Evolutionary conservation across 2,888 invertebrate species (phyloP), one percentile per base, ranked within the genome.

Genomic region (Cremastinae sp.): DNA sequence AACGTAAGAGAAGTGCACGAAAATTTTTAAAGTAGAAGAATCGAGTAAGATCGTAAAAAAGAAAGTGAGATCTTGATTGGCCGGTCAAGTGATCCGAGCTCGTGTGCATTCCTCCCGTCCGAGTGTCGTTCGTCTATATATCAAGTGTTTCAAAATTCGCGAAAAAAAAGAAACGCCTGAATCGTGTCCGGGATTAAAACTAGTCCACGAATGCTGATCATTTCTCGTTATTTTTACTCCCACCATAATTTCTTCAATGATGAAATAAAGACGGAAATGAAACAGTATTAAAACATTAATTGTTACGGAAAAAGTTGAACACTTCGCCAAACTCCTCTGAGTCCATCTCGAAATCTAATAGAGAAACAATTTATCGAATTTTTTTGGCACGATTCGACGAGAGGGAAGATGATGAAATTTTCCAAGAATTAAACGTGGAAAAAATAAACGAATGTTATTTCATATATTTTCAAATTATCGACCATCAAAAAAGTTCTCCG

Each of bases 21-120:
- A 51, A 65, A 72, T 65, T 39, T 12, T 10, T 9, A 28, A n/a
- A 18, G 16, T 59, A 41, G 14, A n/a, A 53, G 53, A 65, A 58
- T 58, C 64, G 59, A 73, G 76, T 76, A 69, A 76, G 76, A 76
- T 76, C 73, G 76, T 73, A 62, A 76, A 76, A 76, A 76, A 76
- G 76, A 76, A 76, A 76, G 76, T 45, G 73, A 70, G 55, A 65
- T 73, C 73, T 76, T 55, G 76, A 73, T 69, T 62, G 76, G 45
- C 75, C n/a, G 75, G 72, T 69, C 72, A 76, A 76, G 75, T 69
- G 75, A 72, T 76, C 72, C 68, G 72, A 68, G 75, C 62, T 53
- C 55, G 35, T 43, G 47, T 49, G 49, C 43, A 56, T 12, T 62
- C 56, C 56, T 43, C 62, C 35, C 35, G 12, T 58, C 39, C 49